A percentile compares a stretch with the other conserved stretches of the same genome.
Conservation (phyloP, 2,113 vertebrate species). For the Dicaeum eximium region DNA sequence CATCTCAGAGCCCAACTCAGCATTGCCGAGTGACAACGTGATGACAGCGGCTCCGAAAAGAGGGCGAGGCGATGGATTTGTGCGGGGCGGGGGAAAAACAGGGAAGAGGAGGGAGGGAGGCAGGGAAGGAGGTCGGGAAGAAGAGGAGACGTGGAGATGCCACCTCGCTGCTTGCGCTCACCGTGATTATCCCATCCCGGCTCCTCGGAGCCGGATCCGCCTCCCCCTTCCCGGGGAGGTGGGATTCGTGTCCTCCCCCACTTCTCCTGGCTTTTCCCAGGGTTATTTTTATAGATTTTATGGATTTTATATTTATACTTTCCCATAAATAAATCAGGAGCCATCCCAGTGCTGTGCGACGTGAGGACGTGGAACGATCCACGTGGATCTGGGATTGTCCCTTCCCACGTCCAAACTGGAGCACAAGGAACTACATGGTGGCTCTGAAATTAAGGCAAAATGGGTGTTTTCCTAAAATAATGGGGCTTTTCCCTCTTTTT, state of each 20-base stretch:
- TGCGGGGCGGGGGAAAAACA: background rate
- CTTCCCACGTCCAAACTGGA: background rate
- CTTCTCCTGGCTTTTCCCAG: background rate
- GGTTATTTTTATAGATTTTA: background rate
- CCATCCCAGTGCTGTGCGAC: rapidly evolving
- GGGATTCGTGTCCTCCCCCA: background rate
- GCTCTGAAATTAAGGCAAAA: background rate
- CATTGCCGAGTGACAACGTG: constrained; percentile 40
- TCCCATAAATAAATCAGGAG: background rate
- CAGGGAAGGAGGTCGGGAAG: background rate
- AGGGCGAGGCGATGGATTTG: background rate
- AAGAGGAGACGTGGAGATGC: background rate
- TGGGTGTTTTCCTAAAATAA: background rate
- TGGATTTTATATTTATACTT: background rate
- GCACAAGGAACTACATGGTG: background rate
- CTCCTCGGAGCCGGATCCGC: background rate
- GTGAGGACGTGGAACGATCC: background rate
- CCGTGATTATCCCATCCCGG: background rate
- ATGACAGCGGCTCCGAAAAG: constrained; percentile 24
- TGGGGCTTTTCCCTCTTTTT: background rate
- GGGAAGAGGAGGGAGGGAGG: background rate
- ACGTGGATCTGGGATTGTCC: background rate
- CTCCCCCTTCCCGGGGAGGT: background rate
- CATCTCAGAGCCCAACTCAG: background rate
- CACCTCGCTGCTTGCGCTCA: background rate